Evolutionary conservation across 2,113 vertebrate species (phyloP).

Genomic region (Perccottus glenii): DNA sequence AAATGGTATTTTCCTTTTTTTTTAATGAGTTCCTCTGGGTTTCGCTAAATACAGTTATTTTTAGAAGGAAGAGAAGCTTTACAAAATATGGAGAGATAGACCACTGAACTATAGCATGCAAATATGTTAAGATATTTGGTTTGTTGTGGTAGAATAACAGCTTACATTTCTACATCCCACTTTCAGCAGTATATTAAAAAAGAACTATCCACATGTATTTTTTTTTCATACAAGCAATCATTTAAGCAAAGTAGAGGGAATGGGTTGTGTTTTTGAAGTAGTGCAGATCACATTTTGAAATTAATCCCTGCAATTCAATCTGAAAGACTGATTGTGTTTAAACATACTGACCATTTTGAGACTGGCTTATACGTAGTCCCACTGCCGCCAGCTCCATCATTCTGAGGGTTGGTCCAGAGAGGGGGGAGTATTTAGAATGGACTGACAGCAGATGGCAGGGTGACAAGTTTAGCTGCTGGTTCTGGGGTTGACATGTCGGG

Average conservation of each 20-base stretch:
- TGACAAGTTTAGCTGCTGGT: constrained; percentile 60
- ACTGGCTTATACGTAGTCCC: constrained; percentile 24
- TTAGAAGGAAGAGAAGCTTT: constrained; percentile 26
- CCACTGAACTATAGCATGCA: constrained; percentile 27
- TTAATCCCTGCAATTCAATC: constrained; percentile 57
- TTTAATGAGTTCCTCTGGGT: constrained; percentile 57
- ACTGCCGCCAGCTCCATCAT: constrained; percentile 10
- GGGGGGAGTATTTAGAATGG: constrained; percentile 31
- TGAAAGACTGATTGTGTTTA: constrained; percentile 34
- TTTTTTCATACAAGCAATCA: constrained; percentile 28
- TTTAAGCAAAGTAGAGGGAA: constrained; percentile 23
- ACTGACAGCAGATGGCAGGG: constrained; percentile 57
- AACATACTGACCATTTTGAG: constrained; percentile 38
- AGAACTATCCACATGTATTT: constrained; percentile 30
- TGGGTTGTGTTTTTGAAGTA: constrained; percentile 40
- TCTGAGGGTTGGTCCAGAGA: constrained; percentile 14
- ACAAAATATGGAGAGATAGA: constrained; percentile 43
- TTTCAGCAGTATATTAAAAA: constrained; percentile 35
- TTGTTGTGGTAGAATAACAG: constrained; percentile 19
- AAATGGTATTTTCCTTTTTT: constrained; percentile 52
- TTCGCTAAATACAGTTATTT: constrained; percentile 37
- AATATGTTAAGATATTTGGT: constrained; percentile 37
- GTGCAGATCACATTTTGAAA: constrained; percentile 46
- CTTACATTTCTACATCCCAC: constrained; percentile 25
- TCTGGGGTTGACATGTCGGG: constrained; percentile 57